These are phyloP conservation scores for Lydus trimaculatus DNA, from an alignment of 2,888 invertebrate genomes.

Conservation along the genomic window DNA sequence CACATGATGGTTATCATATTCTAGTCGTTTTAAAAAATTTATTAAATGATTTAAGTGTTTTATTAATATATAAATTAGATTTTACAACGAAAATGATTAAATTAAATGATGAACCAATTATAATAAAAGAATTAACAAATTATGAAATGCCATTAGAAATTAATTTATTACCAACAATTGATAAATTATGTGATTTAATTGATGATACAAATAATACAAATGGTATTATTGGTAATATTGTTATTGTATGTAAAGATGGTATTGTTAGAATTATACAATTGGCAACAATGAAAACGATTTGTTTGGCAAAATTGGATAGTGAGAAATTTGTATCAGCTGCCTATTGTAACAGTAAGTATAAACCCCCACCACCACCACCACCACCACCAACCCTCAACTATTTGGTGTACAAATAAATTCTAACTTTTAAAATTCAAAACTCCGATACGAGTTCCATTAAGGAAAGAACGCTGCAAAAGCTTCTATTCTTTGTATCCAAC, in stretches of 20 bases:
- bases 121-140: conserved; percentile 67
- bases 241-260: conserved; percentile 79
- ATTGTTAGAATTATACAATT: conserved; percentile 76
- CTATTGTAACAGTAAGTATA: conserved; percentile 79
- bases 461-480: no score
- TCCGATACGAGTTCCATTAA: no score
- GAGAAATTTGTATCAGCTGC: conserved; percentile 82
- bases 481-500: no score
- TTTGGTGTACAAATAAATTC: no score
- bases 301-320: conserved; percentile 72
- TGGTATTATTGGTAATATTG: conserved; percentile 66
- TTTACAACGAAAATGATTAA: conserved; percentile 62
- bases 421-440: no score
- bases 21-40: conserved; percentile 65
- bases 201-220: conserved; percentile 43
- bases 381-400: no score
- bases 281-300: conserved; percentile 72
- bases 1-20: conserved; percentile 73
- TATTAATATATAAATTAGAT: conserved; percentile 67
- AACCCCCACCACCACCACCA: no score
- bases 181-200: conserved; percentile 44
- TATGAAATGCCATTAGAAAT: conserved; percentile 75
- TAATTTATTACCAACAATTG: conserved; percentile 69
- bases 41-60: conserved; percentile 55
- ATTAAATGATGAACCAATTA: conserved; percentile 68